Evolutionary conservation across 2,797 vertebrate genomes (phyloP).

Genomic region (Nyctalus aviator): DNA sequence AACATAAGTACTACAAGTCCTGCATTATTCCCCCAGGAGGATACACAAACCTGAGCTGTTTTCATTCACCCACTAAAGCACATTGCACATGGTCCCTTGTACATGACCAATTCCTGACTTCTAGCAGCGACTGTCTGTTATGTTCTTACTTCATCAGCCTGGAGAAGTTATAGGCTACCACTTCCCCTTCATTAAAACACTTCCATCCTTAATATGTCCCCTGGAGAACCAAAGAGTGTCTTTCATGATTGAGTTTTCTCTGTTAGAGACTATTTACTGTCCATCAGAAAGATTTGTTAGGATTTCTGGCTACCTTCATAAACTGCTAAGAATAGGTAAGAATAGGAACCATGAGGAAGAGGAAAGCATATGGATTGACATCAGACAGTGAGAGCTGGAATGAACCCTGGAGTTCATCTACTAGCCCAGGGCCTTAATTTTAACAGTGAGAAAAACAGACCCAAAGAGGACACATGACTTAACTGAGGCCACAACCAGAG

Average conservation of each 20-base stretch:
- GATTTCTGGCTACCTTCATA: constrained; percentile 30
- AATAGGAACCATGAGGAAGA: background rate
- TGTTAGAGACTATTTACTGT: background rate
- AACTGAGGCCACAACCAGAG: background rate
- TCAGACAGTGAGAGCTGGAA: background rate
- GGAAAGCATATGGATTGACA: background rate
- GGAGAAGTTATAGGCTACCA: background rate
- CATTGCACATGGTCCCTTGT: background rate
- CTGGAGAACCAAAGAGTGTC: constrained; percentile 6
- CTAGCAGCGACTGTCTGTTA: background rate
- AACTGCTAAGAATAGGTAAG: background rate
- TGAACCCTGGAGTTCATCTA: background rate
- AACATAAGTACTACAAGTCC: background rate
- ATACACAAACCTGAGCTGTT: background rate
- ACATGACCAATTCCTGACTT: background rate
- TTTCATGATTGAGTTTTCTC: background rate
- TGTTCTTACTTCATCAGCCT: background rate
- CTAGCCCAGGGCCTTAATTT: background rate
- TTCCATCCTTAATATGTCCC: background rate
- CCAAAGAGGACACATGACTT: background rate
- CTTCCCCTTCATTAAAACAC: constrained; percentile 5
- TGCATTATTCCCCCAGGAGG: background rate
- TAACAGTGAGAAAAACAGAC: background rate
- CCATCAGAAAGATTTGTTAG: background rate
- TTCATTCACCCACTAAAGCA: background rate